Evolutionary conservation across 2,113 vertebrate genomes (phyloP).

Genomic region (Gavialis gangeticus): DNA sequence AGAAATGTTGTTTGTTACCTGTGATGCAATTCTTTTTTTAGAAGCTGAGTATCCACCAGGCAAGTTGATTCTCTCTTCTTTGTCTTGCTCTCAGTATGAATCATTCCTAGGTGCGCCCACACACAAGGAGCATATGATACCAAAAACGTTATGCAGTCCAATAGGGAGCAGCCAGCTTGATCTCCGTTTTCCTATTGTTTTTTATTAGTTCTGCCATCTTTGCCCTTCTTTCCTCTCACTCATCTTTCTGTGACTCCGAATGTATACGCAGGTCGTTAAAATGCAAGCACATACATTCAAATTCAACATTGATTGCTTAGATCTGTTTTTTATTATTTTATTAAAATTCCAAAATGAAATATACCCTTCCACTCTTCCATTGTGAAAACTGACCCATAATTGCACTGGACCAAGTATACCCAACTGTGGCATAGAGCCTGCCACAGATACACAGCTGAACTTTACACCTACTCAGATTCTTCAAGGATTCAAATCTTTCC

Average conservation of each 20-base stretch:
- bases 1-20: neutral
- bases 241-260: neutral
- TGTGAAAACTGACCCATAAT: neutral
- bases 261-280: neutral
- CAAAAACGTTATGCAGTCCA: neutral
- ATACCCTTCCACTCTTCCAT: fast-evolving
- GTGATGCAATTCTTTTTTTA: neutral
- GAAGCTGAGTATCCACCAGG: neutral
- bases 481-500: neutral
- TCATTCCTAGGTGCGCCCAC: neutral
- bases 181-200: neutral
- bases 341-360: neutral
- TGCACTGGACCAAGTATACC: neutral
- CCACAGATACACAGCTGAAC: neutral
- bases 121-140: neutral
- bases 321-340: neutral
- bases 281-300: neutral
- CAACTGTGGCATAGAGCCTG: neutral
- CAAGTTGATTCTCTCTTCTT: neutral
- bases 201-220: neutral
- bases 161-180: neutral
- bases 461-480: neutral
- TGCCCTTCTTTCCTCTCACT: neutral
- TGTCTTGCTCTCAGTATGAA: neutral
- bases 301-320: neutral